A percentile compares a stretch with the other conserved stretches of the same genome.
phyloP scores from a whole-genome alignment of 2,797 vertebrate genomes.

The Eremophila alpestris region DNA sequence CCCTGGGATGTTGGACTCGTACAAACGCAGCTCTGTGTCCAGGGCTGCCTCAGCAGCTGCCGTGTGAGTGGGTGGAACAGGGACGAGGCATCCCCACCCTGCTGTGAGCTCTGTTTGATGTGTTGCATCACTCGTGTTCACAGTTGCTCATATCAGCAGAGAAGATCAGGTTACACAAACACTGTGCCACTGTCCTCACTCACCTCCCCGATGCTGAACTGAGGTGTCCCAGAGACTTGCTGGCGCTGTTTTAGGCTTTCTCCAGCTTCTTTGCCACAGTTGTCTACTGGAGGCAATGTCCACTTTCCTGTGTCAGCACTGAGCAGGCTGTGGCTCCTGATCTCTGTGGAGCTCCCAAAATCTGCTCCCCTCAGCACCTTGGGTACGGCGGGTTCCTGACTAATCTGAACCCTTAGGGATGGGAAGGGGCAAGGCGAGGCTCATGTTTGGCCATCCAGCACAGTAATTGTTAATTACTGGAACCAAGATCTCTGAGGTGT shows the following conservation, averaged over 20 bases:
- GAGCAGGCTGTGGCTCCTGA: background rate
- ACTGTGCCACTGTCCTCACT: background rate
- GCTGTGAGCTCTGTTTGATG: background rate
- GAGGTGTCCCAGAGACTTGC: fast-evolving
- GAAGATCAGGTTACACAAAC: background rate
- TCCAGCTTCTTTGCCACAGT: background rate
- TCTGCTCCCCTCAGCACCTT: background rate
- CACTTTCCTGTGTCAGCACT: background rate
- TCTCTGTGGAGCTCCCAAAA: background rate
- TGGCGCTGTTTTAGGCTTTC: background rate
- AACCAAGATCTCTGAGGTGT: background rate
- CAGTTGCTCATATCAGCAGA: background rate
- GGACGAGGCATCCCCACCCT: background rate
- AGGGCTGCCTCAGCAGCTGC: background rate
- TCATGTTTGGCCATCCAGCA: background rate
- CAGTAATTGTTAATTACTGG: background rate
- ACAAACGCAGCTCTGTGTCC: fast-evolving
- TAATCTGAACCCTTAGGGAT: fast-evolving
- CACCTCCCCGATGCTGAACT: background rate
- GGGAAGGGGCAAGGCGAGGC: fast-evolving
- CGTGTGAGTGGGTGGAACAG: background rate
- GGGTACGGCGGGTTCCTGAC: background rate
- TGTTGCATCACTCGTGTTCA: background rate
- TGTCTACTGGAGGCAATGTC: background rate
- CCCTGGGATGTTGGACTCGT: background rate